Conservation (phyloP, 2,113 vertebrate genomes). For the Eira barbara region DNA sequence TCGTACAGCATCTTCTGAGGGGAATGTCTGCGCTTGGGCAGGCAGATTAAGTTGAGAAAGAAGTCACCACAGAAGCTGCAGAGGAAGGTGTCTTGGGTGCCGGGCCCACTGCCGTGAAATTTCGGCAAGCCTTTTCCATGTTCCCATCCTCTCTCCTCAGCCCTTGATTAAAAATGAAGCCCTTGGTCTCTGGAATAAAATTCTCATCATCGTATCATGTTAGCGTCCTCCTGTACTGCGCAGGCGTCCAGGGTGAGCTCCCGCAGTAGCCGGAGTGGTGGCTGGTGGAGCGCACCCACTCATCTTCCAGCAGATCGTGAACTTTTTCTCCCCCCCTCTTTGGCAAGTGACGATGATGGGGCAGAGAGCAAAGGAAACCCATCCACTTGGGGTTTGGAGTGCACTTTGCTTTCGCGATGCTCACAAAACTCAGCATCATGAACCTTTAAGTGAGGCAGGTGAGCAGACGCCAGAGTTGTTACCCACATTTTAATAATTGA, state of each 20-base stretch:
- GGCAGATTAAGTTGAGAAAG: neutral
- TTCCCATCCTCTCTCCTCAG: neutral
- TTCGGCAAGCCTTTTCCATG: neutral
- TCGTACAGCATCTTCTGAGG: neutral
- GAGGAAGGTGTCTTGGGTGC: neutral
- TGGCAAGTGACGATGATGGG: neutral
- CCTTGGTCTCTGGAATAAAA: neutral
- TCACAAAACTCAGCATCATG: neutral
- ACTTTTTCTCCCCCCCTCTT: too few relatives aligned
- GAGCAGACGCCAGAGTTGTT: neutral
- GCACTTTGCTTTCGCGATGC: neutral
- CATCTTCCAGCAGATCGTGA: neutral
- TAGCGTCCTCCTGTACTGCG: neutral
- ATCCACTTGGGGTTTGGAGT: neutral
- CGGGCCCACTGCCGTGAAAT: neutral
- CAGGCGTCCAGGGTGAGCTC: neutral
- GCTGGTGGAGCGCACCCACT: neutral
- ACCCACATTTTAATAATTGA: neutral
- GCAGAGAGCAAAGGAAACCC: neutral
- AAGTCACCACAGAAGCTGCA: neutral
- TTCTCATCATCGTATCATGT: neutral
- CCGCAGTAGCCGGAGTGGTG: neutral
- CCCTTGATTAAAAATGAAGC: neutral
- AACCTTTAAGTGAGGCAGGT: conserved; percentile 14
- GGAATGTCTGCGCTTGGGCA: neutral